phyloP scores from a whole-genome alignment of 2,888 invertebrate species.

The Arge pagana region DNA sequence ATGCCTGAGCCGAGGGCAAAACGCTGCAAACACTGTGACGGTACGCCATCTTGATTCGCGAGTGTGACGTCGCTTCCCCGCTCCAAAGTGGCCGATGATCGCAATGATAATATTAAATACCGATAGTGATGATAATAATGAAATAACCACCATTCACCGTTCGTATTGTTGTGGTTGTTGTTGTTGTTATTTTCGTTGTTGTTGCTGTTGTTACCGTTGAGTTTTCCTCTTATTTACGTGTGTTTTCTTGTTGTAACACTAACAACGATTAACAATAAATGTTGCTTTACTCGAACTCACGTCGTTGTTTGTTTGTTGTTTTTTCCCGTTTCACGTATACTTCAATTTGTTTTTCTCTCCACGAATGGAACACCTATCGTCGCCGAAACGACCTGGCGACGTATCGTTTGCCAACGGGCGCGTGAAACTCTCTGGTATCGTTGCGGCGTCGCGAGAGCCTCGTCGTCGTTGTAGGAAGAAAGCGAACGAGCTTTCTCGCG shows the following conservation, averaged over 20 bases:
- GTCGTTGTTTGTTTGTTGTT: too few species aligned
- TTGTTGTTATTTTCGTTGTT: conserved; percentile 6
- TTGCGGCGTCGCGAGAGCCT: too few species aligned
- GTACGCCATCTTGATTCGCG: conserved; percentile 58
- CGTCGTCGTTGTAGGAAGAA: too few species aligned
- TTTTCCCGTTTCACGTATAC: too few species aligned
- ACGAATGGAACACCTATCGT: too few species aligned
- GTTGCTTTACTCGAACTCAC: conserved; percentile 13
- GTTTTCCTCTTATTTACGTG: conserved; percentile 4
- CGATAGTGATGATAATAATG: conserved; percentile 21
- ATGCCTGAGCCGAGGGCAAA: conserved; percentile 82
- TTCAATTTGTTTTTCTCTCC: too few species aligned
- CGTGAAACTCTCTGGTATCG: too few species aligned
- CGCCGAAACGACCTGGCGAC: too few species aligned
- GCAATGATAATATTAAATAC: conserved; percentile 13
- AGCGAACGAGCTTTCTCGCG: too few species aligned
- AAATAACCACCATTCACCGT: conserved; percentile 15
- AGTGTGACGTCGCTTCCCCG: conserved; percentile 25
- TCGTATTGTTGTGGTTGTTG: conserved; percentile 20
- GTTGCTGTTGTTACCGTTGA: not conserved
- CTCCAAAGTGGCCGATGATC: conserved; percentile 16
- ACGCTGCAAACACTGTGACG: conserved; percentile 92
- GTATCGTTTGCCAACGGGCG: too few species aligned
- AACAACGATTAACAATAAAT: conserved; percentile 25
- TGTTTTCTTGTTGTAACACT: conserved; percentile 19